These are phyloP conservation scores for Lipotes vexillifer DNA, from an alignment of 2,113 vertebrate species.

Conservation along the genomic window DNA sequence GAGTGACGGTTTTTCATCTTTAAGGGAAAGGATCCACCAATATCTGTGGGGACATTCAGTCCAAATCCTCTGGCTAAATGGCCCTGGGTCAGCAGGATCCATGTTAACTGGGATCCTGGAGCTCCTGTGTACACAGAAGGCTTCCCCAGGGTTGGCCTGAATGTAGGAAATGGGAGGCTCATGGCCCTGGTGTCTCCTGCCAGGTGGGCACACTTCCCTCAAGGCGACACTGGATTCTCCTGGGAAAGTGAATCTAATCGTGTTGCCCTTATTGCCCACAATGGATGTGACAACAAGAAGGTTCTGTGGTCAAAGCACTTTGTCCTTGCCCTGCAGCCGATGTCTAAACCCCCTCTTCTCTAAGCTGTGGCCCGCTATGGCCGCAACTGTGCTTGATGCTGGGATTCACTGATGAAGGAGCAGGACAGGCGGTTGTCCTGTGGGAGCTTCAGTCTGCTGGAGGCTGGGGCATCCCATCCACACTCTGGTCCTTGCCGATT, in stretches of 20 bases:
- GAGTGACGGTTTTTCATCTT: background rate
- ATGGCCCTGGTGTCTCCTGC: background rate
- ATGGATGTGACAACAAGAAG: background rate
- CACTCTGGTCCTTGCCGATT: background rate
- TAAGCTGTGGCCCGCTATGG: background rate
- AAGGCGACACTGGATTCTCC: background rate
- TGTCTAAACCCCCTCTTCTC: background rate
- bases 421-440: background rate
- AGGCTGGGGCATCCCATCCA: fast-evolving
- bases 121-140: background rate
- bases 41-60: background rate
- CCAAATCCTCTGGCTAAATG: background rate
- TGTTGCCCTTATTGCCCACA: background rate
- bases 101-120: background rate
- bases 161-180: background rate
- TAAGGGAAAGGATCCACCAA: background rate
- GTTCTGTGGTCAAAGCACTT: background rate
- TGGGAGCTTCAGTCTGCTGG: fast-evolving
- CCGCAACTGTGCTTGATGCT: background rate
- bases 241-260: background rate
- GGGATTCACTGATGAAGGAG: background rate
- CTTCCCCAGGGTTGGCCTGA: background rate
- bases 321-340: background rate
- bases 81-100: background rate
- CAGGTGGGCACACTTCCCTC: background rate